A percentile compares a stretch with the other conserved stretches of the same genome.
These are phyloP conservation scores for Leptonema lineaticorne DNA, from an alignment of 1,140 invertebrate species.

Conservation along the genomic window DNA sequence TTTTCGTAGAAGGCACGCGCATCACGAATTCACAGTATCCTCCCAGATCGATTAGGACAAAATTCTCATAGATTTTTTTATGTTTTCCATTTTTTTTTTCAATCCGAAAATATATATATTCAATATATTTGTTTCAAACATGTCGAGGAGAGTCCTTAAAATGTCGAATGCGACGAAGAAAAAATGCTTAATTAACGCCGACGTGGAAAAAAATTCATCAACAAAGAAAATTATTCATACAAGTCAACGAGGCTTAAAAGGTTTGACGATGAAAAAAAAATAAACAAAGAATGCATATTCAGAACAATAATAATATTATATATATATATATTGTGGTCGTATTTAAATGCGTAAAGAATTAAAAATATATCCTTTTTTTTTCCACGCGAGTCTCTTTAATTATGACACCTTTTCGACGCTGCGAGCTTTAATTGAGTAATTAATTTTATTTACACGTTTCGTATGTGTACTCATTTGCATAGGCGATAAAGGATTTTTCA, in stretches of 20 bases:
- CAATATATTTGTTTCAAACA: neutral
- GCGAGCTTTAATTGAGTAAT: constrained; percentile 4
- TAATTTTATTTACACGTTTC: constrained; percentile 15
- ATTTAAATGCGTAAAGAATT: neutral
- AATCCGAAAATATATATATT: neutral
- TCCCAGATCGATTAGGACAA: constrained; percentile 9
- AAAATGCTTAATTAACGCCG: constrained; percentile 3
- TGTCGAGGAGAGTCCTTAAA: too few species aligned
- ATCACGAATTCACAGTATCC: constrained; percentile 3
- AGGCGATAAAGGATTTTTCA: neutral
- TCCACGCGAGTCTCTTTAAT: constrained; percentile 10
- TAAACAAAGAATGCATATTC: too few species aligned
- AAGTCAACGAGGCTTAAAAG: constrained; percentile 11
- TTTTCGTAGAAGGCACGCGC: constrained; percentile 10
- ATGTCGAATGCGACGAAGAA: too few species aligned
- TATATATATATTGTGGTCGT: too few species aligned
- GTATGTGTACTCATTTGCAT: constrained; percentile 5
- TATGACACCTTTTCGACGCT: constrained; percentile 5
- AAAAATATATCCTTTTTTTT: neutral
- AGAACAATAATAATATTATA: too few species aligned
- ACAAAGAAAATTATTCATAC: constrained; percentile 5
- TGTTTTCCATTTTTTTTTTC: constrained; percentile 1
- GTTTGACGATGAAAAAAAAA: neutral
- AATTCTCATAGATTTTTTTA: neutral
- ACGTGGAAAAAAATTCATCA: neutral